Evolutionary conservation across 2,113 vertebrate genomes (phyloP).

Genomic region (Scatophagus argus): DNA sequence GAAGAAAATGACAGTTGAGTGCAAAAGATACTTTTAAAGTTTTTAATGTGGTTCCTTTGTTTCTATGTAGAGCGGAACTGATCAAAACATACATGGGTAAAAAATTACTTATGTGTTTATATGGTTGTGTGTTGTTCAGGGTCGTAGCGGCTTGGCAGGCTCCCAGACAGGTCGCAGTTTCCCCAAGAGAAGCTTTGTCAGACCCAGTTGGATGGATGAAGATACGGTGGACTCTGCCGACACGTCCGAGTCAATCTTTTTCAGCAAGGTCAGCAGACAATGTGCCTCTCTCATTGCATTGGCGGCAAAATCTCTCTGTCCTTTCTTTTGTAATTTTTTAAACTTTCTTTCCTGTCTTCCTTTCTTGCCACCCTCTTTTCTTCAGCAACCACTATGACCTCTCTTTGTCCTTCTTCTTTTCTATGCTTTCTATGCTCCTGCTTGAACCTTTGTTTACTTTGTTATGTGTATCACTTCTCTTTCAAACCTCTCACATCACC

Average conservation of each 20-base stretch:
- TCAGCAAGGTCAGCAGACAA: slow-evolving; percentile 89
- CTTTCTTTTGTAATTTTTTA: neutral
- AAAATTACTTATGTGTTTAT: neutral
- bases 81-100: neutral
- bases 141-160: slow-evolving; percentile 86
- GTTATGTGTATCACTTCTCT: neutral
- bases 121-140: slow-evolving; percentile 78
- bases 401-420: neutral
- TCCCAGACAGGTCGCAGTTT: slow-evolving; percentile 78
- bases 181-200: slow-evolving; percentile 89
- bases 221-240: slow-evolving; percentile 89
- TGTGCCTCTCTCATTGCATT: neutral
- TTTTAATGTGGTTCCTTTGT: neutral
- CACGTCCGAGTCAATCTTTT: slow-evolving; percentile 90
- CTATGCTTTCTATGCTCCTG: neutral
- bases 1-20: too few species aligned
- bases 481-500: neutral
- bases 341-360: neutral
- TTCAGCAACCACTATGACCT: neutral
- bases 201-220: slow-evolving; percentile 93
- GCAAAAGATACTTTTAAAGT: neutral
- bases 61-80: neutral
- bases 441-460: neutral
- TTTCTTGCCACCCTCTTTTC: neutral
- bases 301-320: neutral